Conservation (phyloP, 2,113 vertebrate species). For the Gallinago media region DNA sequence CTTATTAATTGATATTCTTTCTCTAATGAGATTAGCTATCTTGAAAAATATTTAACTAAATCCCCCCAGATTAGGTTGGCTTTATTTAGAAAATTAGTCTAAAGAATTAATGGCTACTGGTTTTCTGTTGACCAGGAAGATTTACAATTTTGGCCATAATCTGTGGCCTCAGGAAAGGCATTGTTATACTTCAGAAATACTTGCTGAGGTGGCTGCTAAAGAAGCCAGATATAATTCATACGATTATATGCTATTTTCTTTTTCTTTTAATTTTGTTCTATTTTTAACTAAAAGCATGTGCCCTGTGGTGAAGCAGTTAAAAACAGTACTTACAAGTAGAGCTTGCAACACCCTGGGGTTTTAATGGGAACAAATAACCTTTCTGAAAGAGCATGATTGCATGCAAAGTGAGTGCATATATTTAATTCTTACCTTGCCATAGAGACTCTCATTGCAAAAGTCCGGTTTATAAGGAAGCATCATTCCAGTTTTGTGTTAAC, state of each 20-base stretch:
- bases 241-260: conserved; percentile 6
- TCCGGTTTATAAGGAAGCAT: conserved; percentile 15
- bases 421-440: conserved; percentile 83
- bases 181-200: conserved; percentile 77
- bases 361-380: conserved; percentile 61
- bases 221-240: neutral
- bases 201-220: conserved; percentile 66
- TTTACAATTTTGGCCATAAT: neutral
- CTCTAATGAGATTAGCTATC: neutral
- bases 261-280: conserved; percentile 5
- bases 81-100: neutral
- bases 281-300: conserved; percentile 79
- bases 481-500: conserved; percentile 2
- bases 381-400: conserved; percentile 68
- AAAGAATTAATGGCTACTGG: neutral
- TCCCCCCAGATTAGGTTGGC: neutral
- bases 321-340: conserved; percentile 38
- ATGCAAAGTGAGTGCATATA: conserved; percentile 68
- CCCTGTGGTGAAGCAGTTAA: conserved; percentile 50
- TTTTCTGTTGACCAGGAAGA: neutral
- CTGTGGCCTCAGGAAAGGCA: conserved; percentile 18
- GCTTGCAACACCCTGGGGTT: conserved; percentile 70
- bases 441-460: conserved; percentile 42
- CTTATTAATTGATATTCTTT: neutral
- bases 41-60: neutral